These are phyloP conservation scores for Drosophila rellima DNA, from an alignment of 2,888 invertebrate species.

Conservation along the genomic window DNA sequence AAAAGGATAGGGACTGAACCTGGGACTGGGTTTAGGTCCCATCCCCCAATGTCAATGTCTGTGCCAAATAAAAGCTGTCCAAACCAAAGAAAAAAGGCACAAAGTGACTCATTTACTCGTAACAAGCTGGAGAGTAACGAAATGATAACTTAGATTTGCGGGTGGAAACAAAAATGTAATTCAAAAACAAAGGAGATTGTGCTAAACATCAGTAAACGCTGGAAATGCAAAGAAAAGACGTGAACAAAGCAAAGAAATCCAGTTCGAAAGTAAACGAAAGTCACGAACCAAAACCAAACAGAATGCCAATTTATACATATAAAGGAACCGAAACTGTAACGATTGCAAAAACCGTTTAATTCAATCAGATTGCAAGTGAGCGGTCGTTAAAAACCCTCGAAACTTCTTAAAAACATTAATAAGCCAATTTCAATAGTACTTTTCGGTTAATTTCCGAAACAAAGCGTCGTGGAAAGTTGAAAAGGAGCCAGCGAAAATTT, in stretches of 20 bases:
- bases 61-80: conserved; percentile 15
- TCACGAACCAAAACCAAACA: conserved; percentile 30
- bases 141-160: conserved; percentile 31
- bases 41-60: conserved; percentile 1
- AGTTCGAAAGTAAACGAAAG: conserved; percentile 24
- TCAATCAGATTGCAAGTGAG: conserved; percentile 28
- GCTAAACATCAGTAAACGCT: conserved; percentile 12
- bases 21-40: neutral
- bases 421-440: conserved; percentile 11
- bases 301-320: conserved; percentile 3
- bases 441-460: neutral
- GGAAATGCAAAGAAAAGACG: conserved; percentile 2
- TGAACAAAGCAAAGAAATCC: conserved; percentile 27
- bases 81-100: conserved; percentile 8
- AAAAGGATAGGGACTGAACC: neutral
- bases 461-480: neutral
- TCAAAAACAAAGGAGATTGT: conserved; percentile 16
- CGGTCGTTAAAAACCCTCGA: conserved; percentile 8
- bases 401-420: conserved; percentile 12
- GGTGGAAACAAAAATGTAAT: conserved; percentile 6
- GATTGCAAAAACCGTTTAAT: conserved; percentile 14
- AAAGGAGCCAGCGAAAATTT: neutral
- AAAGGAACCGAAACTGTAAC: neutral
- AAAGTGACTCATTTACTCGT: conserved; percentile 27
- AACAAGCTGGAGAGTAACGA: conserved; percentile 30